These are phyloP conservation scores for Lepidurus apus DNA, from an alignment of 1,140 invertebrate genomes.

Conservation along the genomic window DNA sequence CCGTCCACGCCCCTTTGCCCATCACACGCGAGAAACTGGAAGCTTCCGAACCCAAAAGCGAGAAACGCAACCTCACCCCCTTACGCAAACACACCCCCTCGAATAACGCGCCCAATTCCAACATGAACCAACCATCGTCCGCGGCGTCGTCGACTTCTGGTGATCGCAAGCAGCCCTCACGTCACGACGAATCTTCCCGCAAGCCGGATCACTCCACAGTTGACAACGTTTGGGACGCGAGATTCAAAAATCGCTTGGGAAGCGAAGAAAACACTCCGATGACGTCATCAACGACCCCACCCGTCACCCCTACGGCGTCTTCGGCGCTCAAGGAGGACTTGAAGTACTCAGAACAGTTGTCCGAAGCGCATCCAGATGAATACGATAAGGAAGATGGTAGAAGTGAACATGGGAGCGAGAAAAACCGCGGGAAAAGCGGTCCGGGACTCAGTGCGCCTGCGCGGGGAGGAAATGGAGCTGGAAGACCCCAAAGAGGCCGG, in stretches of 20 bases:
- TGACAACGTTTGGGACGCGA: constrained; percentile 63
- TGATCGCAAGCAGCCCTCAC: background rate
- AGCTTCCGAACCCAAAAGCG: constrained; percentile 40
- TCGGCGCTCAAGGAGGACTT: background rate
- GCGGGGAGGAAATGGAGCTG: background rate
- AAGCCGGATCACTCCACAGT: constrained; percentile 39
- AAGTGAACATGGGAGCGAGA: constrained; percentile 40
- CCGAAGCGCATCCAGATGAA: background rate
- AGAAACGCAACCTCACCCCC: constrained; percentile 48
- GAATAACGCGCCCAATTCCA: constrained; percentile 16
- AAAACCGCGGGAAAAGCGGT: constrained; percentile 41
- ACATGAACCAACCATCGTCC: background rate
- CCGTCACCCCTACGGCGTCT: background rate
- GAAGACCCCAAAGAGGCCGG: constrained; percentile 37
- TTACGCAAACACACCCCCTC: background rate
- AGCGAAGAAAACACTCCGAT: background rate
- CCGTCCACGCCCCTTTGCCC: constrained; percentile 52
- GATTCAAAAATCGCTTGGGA: constrained; percentile 55
- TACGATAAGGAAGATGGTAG: constrained; percentile 46
- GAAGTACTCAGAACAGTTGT: background rate
- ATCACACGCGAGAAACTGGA: constrained; percentile 58
- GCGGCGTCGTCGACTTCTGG: background rate
- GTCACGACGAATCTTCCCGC: background rate
- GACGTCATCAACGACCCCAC: background rate
- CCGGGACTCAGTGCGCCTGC: constrained; percentile 27